Percentiles rank a stretch among this genome's conserved stretches.
Evolutionary conservation across 2,113 vertebrate genomes (phyloP).

Genomic region (Vanacampus margaritifer): DNA sequence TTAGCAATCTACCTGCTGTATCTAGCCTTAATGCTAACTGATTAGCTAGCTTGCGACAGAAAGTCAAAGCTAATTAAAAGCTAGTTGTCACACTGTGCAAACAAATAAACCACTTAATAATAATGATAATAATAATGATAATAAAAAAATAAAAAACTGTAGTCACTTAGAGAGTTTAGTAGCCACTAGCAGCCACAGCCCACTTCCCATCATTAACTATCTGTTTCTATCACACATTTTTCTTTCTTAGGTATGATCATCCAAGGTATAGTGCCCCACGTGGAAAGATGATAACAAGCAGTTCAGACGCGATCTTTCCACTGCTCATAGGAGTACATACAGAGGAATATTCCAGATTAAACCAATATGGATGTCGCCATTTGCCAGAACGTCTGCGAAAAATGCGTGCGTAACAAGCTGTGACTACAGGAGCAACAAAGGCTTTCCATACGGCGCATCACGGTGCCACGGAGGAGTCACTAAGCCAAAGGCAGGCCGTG

Average conservation of each 20-base stretch:
- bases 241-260: not conserved
- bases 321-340: slow-evolving; percentile 14
- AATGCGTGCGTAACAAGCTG: slow-evolving; percentile 64
- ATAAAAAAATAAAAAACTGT: not conserved
- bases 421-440: slow-evolving; percentile 59
- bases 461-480: not conserved
- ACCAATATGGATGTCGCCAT: slow-evolving; percentile 35
- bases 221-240: too few relatives aligned
- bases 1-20: too few relatives aligned
- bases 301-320: slow-evolving; percentile 23
- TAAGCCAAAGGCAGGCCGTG: not conserved
- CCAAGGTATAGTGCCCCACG: slow-evolving; percentile 16
- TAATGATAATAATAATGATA: too few relatives aligned
- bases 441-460: slow-evolving; percentile 58
- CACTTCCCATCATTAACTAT: not conserved
- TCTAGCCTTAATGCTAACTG: too few relatives aligned
- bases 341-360: slow-evolving; percentile 38
- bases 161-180: not conserved
- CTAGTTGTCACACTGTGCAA: too few relatives aligned
- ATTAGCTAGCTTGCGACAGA: too few relatives aligned
- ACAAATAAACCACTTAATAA: too few relatives aligned
- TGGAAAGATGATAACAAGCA: slow-evolving; percentile 5
- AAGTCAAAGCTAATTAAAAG: too few relatives aligned
- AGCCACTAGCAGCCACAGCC: not conserved
- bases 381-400: slow-evolving; percentile 58